Percentiles rank a stretch among this genome's conserved stretches.
Evolutionary conservation across 2,888 invertebrate species (phyloP).

Genomic region (Dolomedes plantarius): DNA sequence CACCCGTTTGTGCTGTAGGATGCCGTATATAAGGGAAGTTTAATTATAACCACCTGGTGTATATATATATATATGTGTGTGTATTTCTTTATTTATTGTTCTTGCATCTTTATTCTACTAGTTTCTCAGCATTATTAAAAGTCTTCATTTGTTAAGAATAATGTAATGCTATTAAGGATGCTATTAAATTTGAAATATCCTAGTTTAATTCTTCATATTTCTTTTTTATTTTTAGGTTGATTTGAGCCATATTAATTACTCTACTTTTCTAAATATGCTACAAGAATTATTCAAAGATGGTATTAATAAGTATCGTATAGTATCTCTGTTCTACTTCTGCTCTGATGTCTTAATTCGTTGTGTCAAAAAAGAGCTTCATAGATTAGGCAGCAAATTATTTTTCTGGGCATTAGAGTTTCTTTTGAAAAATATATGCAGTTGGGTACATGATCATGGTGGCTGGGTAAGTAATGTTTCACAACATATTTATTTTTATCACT

Average conservation of each 20-base stretch:
- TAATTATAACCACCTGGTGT: too few species aligned
- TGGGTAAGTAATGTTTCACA: slow-evolving; percentile 74
- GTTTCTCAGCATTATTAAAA: too few species aligned
- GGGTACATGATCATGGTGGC: slow-evolving; percentile 76
- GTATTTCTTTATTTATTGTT: too few species aligned
- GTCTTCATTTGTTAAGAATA: too few species aligned
- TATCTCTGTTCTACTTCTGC: slow-evolving; percentile 77
- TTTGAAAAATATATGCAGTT: slow-evolving; percentile 74
- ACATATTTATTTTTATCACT: too few species aligned
- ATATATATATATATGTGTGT: too few species aligned
- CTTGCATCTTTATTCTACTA: too few species aligned
- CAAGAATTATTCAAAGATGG: slow-evolving; percentile 74
- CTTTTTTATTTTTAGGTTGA: slow-evolving; percentile 56
- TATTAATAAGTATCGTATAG: slow-evolving; percentile 75
- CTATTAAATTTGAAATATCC: too few species aligned
- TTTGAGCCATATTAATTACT: slow-evolving; percentile 72
- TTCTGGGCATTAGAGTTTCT: slow-evolving; percentile 76
- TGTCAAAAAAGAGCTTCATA: slow-evolving; percentile 70
- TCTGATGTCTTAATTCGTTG: slow-evolving; percentile 76
- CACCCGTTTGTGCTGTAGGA: too few species aligned
- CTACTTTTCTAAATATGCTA: slow-evolving; percentile 74
- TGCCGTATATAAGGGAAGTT: too few species aligned
- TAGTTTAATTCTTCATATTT: too few species aligned
- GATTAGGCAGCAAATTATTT: slow-evolving; percentile 69
- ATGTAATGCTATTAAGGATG: too few species aligned